Conservation (phyloP, 2,113 vertebrate species). For the Emberiza fucata region DNA sequence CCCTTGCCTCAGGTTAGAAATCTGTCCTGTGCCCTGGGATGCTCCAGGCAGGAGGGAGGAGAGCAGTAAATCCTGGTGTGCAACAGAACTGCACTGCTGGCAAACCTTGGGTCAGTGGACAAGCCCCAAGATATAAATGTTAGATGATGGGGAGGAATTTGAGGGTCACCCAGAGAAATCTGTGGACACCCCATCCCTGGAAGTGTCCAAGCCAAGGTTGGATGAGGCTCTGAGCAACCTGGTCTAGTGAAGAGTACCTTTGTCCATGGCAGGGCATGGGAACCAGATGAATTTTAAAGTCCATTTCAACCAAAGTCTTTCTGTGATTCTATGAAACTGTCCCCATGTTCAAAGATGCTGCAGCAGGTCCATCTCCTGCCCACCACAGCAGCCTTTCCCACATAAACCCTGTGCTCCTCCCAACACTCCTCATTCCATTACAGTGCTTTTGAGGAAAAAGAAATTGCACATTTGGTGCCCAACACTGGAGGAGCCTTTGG, state of each 20-base stretch:
- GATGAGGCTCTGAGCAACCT: background rate
- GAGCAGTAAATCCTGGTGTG: background rate
- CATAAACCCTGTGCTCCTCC: background rate
- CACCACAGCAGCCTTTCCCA: background rate
- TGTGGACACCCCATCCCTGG: background rate
- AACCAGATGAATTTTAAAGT: background rate
- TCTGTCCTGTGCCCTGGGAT: too few species aligned
- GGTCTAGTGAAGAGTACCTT: background rate
- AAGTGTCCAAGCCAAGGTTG: background rate
- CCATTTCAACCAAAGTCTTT: background rate
- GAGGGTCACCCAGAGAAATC: background rate
- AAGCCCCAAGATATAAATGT: accelerated
- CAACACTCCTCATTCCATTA: background rate
- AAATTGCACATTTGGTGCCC: background rate
- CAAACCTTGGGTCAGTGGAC: background rate
- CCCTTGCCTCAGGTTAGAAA: background rate
- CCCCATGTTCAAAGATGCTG: background rate
- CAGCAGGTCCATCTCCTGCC: background rate
- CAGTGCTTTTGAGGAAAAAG: background rate
- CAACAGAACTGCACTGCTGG: background rate
- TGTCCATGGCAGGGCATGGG: background rate
- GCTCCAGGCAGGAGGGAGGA: background rate
- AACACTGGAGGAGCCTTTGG: background rate
- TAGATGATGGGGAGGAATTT: background rate
- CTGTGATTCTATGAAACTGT: background rate